Base-by-base conservation (phyloP, 2,888 invertebrate genomes). In the Kuschelorhynchus macadamiae region DNA sequence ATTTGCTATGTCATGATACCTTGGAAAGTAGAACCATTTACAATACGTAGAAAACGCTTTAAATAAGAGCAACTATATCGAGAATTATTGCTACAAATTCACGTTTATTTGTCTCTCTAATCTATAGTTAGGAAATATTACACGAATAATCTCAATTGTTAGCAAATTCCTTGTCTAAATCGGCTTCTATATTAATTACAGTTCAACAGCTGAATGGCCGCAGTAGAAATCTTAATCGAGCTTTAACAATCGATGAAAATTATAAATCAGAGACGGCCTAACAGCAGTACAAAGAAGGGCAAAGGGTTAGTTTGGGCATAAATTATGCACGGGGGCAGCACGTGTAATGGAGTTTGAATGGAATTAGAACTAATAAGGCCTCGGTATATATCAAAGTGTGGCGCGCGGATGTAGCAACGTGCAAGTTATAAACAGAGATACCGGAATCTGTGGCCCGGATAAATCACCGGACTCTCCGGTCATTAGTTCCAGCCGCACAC, bases 401-500 rank as follows among this genome's bases (percentile, higher is more conserved):
- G 76, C 75, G 63, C 56, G 77, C 70, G 68, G 67, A 69, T 65
- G 66, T 67, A 25, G 70, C 71, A 69, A 71, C 71, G 67, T 46
- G 67, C 71, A 59, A 75, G 76, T 63, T 56, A 62, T 64, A 68
- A 68, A 64, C 59, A 65, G 74, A 74, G 79, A 80, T 79, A 81
- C 79, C 80, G 81, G 81, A 81, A 80, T 77, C 77, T 76, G 77
- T 70, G 78, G 77, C 75, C 78, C 74, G 81, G 82, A 83, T 83
- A 83, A 82, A 83, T 83, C 82, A 83, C 82, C 81, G 81, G 80
- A 81, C 82, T 78, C 80, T 78, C 81, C 80, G 82, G 82, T 83
- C 82, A 82, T 83, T 83, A 83, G 82, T 81, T 81, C 77, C 78
- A 78, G 77, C 79, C 80, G 79, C 80, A 79, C 81, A 80, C 81